phyloP scores from a whole-genome alignment of 2,888 invertebrate species.

The Cataglyphis livida region DNA sequence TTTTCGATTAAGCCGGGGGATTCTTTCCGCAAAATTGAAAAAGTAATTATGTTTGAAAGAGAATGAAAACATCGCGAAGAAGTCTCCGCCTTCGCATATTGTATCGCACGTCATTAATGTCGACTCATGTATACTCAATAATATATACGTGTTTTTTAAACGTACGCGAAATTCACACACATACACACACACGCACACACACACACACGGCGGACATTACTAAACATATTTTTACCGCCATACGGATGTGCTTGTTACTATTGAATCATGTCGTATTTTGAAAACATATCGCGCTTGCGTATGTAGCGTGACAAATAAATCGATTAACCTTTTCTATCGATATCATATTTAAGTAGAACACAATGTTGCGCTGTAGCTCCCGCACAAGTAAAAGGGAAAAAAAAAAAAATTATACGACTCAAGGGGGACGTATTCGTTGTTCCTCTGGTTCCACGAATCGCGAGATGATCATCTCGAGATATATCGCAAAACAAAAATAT shows the following conservation, averaged over 20 bases:
- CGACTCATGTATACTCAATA: background rate
- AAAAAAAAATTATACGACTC: background rate
- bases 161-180: background rate
- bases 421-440: background rate
- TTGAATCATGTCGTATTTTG: background rate
- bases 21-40: background rate
- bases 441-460: background rate
- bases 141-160: background rate
- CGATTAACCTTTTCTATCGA: slow-evolving; percentile 12
- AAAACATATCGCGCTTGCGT: slow-evolving; percentile 17
- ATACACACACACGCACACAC: background rate
- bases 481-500: background rate
- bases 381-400: background rate
- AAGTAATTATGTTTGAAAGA: background rate
- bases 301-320: slow-evolving; percentile 22
- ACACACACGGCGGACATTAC: background rate
- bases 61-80: background rate
- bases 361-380: background rate
- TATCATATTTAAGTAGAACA: slow-evolving; percentile 16
- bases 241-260: slow-evolving; percentile 15
- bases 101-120: background rate
- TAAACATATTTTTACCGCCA: background rate
- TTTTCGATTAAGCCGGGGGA: background rate
- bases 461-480: too few species aligned
- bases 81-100: background rate